Base-by-base conservation (phyloP, 2,888 invertebrate genomes). In the Lathronympha strigana region DNA sequence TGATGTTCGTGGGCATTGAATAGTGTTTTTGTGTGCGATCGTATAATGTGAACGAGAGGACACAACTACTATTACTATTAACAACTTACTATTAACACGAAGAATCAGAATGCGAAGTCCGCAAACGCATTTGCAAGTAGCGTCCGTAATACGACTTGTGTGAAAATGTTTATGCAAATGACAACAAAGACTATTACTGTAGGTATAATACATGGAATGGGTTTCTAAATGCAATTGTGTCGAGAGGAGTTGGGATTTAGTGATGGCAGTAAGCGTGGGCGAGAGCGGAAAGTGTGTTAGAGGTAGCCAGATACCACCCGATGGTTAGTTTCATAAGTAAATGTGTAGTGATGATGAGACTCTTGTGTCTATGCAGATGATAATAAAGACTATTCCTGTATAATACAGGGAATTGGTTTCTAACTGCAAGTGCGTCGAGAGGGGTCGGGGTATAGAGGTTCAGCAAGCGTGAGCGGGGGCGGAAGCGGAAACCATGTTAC, bases 141-240 rank as follows among this genome's bases (percentile, higher is more conserved):
- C 40, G 47, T 61, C 66, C 47, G 51, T 70, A 67, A 72, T 72
- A 69, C 61, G 63, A 68, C 63, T 74, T 70, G 70, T 67, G 69
- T 74, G 75, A 72, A 73, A 81, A 78, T 78, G 75, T 77, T 75
- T 71, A 80, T 81, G 79, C 80, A 82, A 81, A 82, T 77, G 70
- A 72, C 73, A 73, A 74, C 73, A 76, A 74, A 77, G 77, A 74
- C 75, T 69, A 70, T 75, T 40, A 61, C 49, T 54, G 57, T 57
- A 50, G 53, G 58, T 51, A 53, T 64, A 58, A 64, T 74, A 76
- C 73, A 77, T 71, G 71, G 77, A 81, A 83, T 83, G 78, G 74
- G 76, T 76, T 77, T 81, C 75, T 79, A 82, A 83, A 83, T 81
- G 82, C 81, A 81, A 79, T 82, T 80, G 79, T 77, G 71, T 73